Evolutionary conservation across 2,113 vertebrate genomes (phyloP).

Genomic region (Neolamprologus cancellatus): DNA sequence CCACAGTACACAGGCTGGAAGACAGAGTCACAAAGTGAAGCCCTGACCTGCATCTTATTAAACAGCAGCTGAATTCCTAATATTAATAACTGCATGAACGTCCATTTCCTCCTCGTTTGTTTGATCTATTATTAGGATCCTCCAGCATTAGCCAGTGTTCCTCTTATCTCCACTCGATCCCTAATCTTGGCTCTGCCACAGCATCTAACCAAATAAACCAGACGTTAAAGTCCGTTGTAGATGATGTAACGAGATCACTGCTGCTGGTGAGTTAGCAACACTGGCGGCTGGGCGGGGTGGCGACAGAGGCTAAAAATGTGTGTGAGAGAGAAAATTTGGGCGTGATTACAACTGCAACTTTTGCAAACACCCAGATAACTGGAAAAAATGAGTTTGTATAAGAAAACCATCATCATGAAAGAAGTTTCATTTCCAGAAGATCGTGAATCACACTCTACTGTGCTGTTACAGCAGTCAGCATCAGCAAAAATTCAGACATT

Average conservation of each 20-base stretch:
- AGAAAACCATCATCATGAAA: not conserved
- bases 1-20: not conserved
- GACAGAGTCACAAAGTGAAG: not conserved
- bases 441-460: not conserved
- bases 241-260: slow-evolving; percentile 27
- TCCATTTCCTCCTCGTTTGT: not conserved
- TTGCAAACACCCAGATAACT: not conserved
- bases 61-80: not conserved
- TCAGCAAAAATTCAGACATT: not conserved
- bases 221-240: not conserved
- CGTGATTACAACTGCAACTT: not conserved
- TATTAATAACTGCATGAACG: not conserved
- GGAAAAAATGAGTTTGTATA: not conserved
- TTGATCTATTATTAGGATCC: not conserved
- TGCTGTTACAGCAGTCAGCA: not conserved
- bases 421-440: not conserved
- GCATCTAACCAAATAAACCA: slow-evolving; percentile 19
- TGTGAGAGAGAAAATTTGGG: not conserved
- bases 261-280: not conserved
- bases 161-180: slow-evolving; percentile 1
- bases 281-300: not conserved
- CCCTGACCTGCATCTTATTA: not conserved
- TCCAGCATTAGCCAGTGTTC: not conserved
- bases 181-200: not conserved
- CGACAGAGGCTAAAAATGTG: not conserved